These are phyloP conservation scores for Syndactyla subalaris DNA, from an alignment of 2,797 vertebrate genomes.

Conservation along the genomic window DNA sequence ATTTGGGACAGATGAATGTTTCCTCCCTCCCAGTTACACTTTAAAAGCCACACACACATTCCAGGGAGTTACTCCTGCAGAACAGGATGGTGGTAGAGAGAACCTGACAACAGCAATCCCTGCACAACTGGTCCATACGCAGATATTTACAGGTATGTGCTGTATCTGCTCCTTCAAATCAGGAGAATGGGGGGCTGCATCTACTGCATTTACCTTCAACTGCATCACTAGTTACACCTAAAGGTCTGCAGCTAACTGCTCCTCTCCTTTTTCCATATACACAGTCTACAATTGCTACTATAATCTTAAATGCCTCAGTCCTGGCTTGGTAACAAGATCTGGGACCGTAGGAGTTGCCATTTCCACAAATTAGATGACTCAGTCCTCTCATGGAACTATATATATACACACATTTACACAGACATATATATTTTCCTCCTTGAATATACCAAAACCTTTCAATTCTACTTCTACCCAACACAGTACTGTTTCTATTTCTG, in stretches of 20 bases:
- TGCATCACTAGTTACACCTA: background rate
- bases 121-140: background rate
- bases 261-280: background rate
- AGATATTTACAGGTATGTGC: rapidly evolving
- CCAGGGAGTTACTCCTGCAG: background rate
- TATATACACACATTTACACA: rapidly evolving
- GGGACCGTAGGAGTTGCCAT: background rate
- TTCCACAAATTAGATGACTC: background rate
- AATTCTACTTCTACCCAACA: background rate
- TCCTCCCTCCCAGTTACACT: background rate
- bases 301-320: background rate
- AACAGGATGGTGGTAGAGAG: rapidly evolving
- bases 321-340: background rate
- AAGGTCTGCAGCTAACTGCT: background rate
- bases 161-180: background rate
- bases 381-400: background rate
- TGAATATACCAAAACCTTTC: background rate
- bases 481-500: background rate
- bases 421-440: background rate
- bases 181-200: rapidly evolving
- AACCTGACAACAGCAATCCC: background rate
- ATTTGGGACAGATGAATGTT: background rate
- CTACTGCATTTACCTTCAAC: background rate
- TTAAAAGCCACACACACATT: background rate
- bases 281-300: background rate